A percentile compares a stretch with the other conserved stretches of the same genome.
Evolutionary conservation across 2,888 invertebrate genomes (phyloP).

Genomic region (Timandra comae): DNA sequence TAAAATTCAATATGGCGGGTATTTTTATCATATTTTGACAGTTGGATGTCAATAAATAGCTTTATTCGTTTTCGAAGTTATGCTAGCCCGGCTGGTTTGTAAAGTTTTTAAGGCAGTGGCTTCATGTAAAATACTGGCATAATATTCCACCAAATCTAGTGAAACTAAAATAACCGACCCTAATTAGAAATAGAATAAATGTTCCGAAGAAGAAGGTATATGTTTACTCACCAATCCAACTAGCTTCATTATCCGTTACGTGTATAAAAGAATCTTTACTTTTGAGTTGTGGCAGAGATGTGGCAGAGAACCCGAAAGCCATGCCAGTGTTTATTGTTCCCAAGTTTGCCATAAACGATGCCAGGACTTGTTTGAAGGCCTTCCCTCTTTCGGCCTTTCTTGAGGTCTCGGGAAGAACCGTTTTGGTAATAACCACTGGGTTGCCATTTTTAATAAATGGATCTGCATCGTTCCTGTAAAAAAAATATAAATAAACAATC

Average conservation of each 20-base stretch:
- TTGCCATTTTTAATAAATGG: slow-evolving; percentile 62
- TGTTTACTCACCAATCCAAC: slow-evolving; percentile 79
- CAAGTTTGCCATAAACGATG: slow-evolving; percentile 79
- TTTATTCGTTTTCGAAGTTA: too few relatives aligned
- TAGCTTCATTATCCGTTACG: slow-evolving; percentile 76
- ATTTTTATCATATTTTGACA: too few relatives aligned
- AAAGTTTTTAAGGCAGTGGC: too few relatives aligned
- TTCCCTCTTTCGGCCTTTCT: slow-evolving; percentile 60
- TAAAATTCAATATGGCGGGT: too few relatives aligned
- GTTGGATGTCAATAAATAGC: too few relatives aligned
- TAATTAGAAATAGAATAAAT: too few relatives aligned
- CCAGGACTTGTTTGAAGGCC: slow-evolving; percentile 75
- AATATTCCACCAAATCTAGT: slow-evolving; percentile 7
- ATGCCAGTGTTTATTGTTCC: slow-evolving; percentile 84
- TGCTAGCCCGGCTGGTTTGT: too few relatives aligned
- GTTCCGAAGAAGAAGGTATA: too few relatives aligned
- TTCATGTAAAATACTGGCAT: too few relatives aligned
- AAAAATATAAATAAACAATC: too few relatives aligned
- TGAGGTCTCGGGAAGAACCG: slow-evolving; percentile 31
- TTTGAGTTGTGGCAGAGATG: slow-evolving; percentile 78
- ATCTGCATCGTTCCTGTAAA: slow-evolving; percentile 51
- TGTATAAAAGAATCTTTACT: slow-evolving; percentile 62
- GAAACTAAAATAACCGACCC: slow-evolving; percentile 5
- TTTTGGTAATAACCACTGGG: slow-evolving; percentile 41
- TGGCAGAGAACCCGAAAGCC: slow-evolving; percentile 83